Percentiles rank a stretch among this genome's conserved stretches.
phyloP scores from a whole-genome alignment of 2,113 vertebrate genomes.

The Onychorhynchus coronatus region DNA sequence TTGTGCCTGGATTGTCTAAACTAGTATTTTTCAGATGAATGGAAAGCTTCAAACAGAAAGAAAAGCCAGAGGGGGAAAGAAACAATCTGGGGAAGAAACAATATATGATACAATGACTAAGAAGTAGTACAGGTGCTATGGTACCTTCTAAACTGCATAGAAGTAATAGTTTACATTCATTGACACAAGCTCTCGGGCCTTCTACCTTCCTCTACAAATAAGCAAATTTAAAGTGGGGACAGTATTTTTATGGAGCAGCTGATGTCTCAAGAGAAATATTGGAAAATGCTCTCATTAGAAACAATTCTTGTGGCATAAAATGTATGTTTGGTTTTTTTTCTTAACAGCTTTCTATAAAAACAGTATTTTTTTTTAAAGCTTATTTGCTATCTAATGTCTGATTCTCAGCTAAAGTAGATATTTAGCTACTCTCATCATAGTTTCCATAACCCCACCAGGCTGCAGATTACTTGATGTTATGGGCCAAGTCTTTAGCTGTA shows the following conservation, averaged over 20 bases:
- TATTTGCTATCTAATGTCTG: not conserved
- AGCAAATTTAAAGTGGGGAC: not conserved
- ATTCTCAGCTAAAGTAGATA: not conserved
- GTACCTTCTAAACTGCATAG: not conserved
- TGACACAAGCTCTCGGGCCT: not conserved
- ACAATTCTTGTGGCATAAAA: not conserved
- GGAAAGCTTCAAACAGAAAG: not conserved
- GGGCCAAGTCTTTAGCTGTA: not conserved
- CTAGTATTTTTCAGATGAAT: slow-evolving; percentile 5
- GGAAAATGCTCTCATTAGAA: not conserved
- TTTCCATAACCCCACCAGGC: not conserved
- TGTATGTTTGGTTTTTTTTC: not conserved
- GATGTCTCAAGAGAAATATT: not conserved
- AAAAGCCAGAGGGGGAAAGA: not conserved
- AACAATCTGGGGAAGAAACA: not conserved
- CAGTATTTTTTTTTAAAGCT: not conserved
- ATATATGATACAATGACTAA: not conserved
- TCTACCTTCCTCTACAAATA: not conserved
- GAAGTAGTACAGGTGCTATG: not conserved
- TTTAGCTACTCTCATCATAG: not conserved
- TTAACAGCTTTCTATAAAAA: not conserved
- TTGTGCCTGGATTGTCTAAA: slow-evolving; percentile 7
- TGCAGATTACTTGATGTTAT: not conserved
- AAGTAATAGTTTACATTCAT: not conserved
- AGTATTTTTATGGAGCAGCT: slow-evolving; percentile 18